Conservation (phyloP, 1,140 invertebrate genomes). For the Drepana arcuata region DNA sequence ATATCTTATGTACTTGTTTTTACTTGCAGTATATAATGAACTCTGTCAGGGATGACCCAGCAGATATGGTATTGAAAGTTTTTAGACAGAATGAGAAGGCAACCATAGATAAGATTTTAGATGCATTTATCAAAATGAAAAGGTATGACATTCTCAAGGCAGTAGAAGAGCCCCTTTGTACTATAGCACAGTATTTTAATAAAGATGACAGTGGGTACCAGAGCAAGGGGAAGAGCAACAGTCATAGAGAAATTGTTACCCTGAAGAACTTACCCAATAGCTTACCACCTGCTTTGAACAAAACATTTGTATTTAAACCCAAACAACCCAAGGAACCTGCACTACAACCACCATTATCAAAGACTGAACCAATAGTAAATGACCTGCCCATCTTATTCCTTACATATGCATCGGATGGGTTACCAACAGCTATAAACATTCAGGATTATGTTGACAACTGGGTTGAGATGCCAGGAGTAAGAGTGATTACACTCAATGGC, state of each 20-base stretch:
- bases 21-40: conserved; percentile 61
- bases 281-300: conserved; percentile 56
- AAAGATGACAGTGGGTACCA: conserved; percentile 65
- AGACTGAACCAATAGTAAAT: conserved; percentile 27
- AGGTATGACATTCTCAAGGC: conserved; percentile 64
- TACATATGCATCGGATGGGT: conserved; percentile 63
- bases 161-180: conserved; percentile 45
- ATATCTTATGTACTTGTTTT: conserved; percentile 2
- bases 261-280: conserved; percentile 47
- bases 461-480: conserved; percentile 35
- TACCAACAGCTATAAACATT: conserved; percentile 54
- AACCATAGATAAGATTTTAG: conserved; percentile 61
- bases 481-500: conserved; percentile 52
- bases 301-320: conserved; percentile 30
- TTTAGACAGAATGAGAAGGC: conserved; percentile 62
- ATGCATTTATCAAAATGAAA: conserved; percentile 53
- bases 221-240: conserved; percentile 38
- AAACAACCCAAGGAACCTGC: conserved; percentile 26
- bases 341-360: conserved; percentile 23
- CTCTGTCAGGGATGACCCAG: conserved; percentile 54
- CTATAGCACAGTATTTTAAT: conserved; percentile 41
- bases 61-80: conserved; percentile 56
- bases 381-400: conserved; percentile 52
- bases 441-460: conserved; percentile 49
- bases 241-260: conserved; percentile 39